Base-by-base conservation (phyloP, 2,113 vertebrate genomes). In the Aix galericulata region DNA sequence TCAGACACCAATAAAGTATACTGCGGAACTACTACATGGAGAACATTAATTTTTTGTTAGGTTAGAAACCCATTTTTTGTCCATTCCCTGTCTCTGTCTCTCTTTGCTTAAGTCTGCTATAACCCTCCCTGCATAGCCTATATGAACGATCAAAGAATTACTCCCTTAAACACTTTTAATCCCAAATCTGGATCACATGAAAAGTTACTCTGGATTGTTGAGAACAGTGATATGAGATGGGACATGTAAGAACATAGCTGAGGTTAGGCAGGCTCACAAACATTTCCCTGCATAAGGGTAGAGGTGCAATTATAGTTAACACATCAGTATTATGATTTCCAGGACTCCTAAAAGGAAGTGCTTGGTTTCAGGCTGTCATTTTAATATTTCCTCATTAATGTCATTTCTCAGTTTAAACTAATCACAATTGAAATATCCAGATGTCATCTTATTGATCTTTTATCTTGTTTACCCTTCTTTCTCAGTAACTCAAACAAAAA, bases 1-100 rank as follows among this genome's bases (percentile, higher is more conserved):
- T 95, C 36, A 94, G 80, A 56, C 17, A 88, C 66, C n/a, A 94
- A 84, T 60, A 82, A 93, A 75, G 32, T 60, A 73, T 9, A 56
- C 77, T 48, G 29, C 29, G 66, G 53, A 94, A 83, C 26, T 80
- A 74, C 31, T 91, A 90, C 85, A 50, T 72, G 46, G 36, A 93
- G 55, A 85, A 95, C 85, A 80, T 50, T 73, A 46, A n/a, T 50
- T 60, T 82, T 86, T 78, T 62, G 1, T 25, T 74, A 31, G 2
- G 1, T 56, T 74, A 16, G 40, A 92, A 92, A 22, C 18, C 6
- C 7, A 77, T 16, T 58, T 85, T 67, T 80, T 67, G 27, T 34
- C 31, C 20, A 34, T 71, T 96, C 17, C 11, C 50, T 89, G 17
- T 40, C 27, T 40, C 34, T 63, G 9, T 52, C 23, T 52, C 50